phyloP scores from a whole-genome alignment of 2,888 invertebrate species.

The Ariolimax columbianus region DNA sequence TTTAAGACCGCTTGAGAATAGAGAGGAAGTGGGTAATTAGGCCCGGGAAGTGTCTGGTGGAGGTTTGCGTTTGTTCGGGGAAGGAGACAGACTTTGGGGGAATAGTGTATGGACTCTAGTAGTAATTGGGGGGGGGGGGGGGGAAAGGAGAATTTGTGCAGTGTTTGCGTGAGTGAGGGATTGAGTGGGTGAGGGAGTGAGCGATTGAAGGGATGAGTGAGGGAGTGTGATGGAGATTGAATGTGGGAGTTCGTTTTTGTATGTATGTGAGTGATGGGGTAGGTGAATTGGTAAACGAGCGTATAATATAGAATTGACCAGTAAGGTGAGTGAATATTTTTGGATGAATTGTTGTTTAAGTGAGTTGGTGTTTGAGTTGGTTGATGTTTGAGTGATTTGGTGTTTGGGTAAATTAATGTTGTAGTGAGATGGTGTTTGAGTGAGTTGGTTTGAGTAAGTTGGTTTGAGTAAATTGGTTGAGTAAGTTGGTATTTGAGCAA shows the following conservation, averaged over 20 bases:
- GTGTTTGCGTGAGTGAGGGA: neutral
- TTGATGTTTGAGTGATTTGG: no score
- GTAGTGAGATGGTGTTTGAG: no score
- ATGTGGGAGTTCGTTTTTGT: neutral
- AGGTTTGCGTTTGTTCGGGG: neutral
- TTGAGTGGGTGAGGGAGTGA: neutral
- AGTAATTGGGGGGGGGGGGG: neutral
- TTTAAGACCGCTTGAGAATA: constrained; percentile 3
- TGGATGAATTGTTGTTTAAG: no score
- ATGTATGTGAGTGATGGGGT: neutral
- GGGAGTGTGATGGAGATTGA: neutral
- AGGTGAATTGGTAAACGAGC: neutral
- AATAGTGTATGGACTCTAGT: no score
- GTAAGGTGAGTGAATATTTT: no score
- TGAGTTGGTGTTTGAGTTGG: no score
- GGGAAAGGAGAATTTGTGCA: neutral
- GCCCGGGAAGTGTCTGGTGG: constrained; percentile 3
- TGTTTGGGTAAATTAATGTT: no score
- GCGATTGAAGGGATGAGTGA: neutral
- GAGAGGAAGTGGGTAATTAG: constrained; percentile 25
- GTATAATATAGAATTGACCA: no score
- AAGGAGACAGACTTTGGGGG: neutral
- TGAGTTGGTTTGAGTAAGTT: neutral
- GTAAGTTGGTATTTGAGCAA: no score
- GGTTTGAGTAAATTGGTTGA: neutral